phyloP scores from a whole-genome alignment of 2,888 invertebrate genomes.

The Drosophila robusta region DNA sequence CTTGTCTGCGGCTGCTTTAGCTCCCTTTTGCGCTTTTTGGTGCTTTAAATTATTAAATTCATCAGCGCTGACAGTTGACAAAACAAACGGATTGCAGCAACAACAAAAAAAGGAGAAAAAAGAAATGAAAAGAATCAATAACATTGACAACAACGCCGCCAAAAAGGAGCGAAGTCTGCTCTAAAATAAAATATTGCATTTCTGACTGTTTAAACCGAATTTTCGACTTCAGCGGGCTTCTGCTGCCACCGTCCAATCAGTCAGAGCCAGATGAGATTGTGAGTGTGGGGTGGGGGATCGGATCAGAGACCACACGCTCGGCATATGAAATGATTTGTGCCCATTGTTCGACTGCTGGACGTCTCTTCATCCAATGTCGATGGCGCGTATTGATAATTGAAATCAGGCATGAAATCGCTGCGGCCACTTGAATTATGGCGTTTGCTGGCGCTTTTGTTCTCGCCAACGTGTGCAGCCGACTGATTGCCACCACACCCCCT shows the following conservation, averaged over 20 bases:
- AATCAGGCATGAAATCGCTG: conserved; percentile 79
- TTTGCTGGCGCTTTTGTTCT: conserved; percentile 80
- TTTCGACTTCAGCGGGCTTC: conserved; percentile 26
- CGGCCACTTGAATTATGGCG: conserved; percentile 81
- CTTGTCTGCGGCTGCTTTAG: conserved; percentile 31
- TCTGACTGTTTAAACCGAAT: conserved; percentile 30
- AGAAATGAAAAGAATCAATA: conserved; percentile 33
- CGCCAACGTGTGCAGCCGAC: conserved; percentile 57
- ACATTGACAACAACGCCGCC: conserved; percentile 6
- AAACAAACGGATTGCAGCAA: conserved; percentile 59
- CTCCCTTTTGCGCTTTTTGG: conserved; percentile 29
- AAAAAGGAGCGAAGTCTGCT: conserved; percentile 48
- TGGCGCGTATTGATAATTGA: conserved; percentile 79
- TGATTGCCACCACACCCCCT: conserved; percentile 20
- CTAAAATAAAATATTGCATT: conserved; percentile 76
- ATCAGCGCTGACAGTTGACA: conserved; percentile 74
- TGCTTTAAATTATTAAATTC: conserved; percentile 75
- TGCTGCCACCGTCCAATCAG: conserved; percentile 30
- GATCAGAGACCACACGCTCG: conserved; percentile 70
- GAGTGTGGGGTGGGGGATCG: background rate
- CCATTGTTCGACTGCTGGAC: conserved; percentile 68
- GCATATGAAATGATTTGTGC: conserved; percentile 80
- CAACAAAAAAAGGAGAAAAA: conserved; percentile 8
- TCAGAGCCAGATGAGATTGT: background rate
- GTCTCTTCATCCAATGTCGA: conserved; percentile 48